phyloP scores from a whole-genome alignment of 2,113 vertebrate genomes.

The Microcebus tavaratra region DNA sequence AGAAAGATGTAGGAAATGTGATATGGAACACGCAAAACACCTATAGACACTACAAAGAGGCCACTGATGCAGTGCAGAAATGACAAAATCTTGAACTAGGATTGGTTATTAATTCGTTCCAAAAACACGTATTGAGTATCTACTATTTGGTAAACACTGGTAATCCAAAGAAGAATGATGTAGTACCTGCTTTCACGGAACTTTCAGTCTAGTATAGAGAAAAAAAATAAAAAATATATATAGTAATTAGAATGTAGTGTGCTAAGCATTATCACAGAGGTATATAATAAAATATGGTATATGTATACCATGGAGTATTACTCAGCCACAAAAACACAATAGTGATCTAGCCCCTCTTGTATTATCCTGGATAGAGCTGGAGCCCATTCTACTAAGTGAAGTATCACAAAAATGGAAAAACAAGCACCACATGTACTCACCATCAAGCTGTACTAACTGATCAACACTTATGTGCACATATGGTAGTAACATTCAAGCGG shows the following conservation, averaged over 20 bases:
- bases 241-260: not conserved
- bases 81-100: not conserved
- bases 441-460: too few relatives aligned
- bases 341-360: too few relatives aligned
- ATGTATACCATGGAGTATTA: too few relatives aligned
- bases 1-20: not conserved
- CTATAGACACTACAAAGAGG: not conserved
- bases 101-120: constrained; percentile 3
- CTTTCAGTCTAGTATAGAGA: not conserved
- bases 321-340: too few relatives aligned
- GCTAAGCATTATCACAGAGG: not conserved
- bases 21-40: not conserved
- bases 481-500: too few relatives aligned
- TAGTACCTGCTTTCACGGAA: not conserved
- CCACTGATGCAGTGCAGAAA: not conserved
- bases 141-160: not conserved
- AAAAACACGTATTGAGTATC: not conserved
- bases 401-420: too few relatives aligned
- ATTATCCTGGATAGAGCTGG: too few relatives aligned
- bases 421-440: too few relatives aligned
- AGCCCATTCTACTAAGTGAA: too few relatives aligned
- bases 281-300: not conserved
- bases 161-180: not conserved
- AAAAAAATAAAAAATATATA: not conserved
- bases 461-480: too few relatives aligned